These are phyloP conservation scores for Exephanes ischioxanthus DNA, from an alignment of 2,888 invertebrate species.

Conservation along the genomic window DNA sequence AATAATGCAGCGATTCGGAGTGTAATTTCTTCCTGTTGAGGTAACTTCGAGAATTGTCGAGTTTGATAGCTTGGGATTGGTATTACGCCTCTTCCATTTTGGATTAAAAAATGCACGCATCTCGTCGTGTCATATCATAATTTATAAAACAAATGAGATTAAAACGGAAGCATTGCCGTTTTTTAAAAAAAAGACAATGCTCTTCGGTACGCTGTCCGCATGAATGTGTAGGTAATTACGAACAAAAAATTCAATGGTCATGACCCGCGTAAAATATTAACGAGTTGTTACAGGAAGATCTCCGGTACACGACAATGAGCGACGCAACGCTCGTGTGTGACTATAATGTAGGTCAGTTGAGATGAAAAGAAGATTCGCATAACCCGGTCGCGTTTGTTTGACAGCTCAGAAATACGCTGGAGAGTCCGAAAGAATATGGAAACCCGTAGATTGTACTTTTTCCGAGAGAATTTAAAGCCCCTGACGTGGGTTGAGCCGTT, in stretches of 20 bases:
- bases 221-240: conserved; percentile 61
- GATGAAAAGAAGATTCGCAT: conserved; percentile 42
- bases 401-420: conserved; percentile 31
- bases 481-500: conserved; percentile 24
- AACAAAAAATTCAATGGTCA: conserved; percentile 21
- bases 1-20: neutral
- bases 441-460: neutral
- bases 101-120: neutral
- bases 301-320: conserved; percentile 34
- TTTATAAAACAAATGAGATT: conserved; percentile 5
- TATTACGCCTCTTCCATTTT: conserved; percentile 12
- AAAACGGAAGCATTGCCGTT: neutral
- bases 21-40: conserved; percentile 13
- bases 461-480: conserved; percentile 22
- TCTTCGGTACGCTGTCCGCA: conserved; percentile 69
- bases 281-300: conserved; percentile 21
- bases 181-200: neutral
- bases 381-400: conserved; percentile 48
- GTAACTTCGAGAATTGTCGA: neutral
- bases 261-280: conserved; percentile 38
- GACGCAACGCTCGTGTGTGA: conserved; percentile 7
- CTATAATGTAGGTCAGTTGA: conserved; percentile 52
- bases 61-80: neutral
- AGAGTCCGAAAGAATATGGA: conserved; percentile 26
- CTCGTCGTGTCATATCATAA: neutral